Percentiles rank a stretch among this genome's conserved stretches.
These are phyloP conservation scores for Matsumyia berberina DNA, from an alignment of 2,888 invertebrate genomes.

Conservation along the genomic window DNA sequence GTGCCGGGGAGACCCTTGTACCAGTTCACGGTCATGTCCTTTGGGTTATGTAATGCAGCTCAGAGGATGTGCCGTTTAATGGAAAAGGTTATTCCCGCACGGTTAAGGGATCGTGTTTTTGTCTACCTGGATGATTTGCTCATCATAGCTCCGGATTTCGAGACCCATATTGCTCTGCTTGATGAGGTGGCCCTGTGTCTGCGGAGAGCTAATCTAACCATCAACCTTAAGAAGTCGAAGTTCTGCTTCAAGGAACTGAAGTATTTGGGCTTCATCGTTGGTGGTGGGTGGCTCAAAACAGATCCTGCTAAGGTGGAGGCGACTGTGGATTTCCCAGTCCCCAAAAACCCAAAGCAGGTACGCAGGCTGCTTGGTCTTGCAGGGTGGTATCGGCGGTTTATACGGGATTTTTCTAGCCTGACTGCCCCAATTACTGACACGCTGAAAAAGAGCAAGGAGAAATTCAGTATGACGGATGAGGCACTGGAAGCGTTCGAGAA, in stretches of 20 bases:
- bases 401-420: no score
- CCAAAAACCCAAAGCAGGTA: conserved; percentile 33
- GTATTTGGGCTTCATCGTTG: no score
- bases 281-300: no score
- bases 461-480: conserved; percentile 1
- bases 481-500: conserved; percentile 48
- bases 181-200: conserved; percentile 51
- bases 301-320: no score
- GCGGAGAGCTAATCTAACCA: conserved; percentile 40
- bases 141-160: conserved; percentile 40
- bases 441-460: neutral
- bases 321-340: no score
- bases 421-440: conserved; percentile 45
- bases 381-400: conserved; percentile 43
- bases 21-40: no score
- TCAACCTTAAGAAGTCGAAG: neutral
- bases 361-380: conserved; percentile 52
- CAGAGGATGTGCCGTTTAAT: conserved; percentile 42
- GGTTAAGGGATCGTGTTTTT: conserved; percentile 39
- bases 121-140: conserved; percentile 36
- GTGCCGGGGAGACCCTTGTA: conserved; percentile 14
- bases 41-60: conserved; percentile 36
- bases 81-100: conserved; percentile 37
- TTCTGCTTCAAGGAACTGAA: no score
- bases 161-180: conserved; percentile 30